A percentile compares a stretch with the other conserved stretches of the same genome.
These are phyloP conservation scores for Platycercus adscitus DNA, from an alignment of 2,113 vertebrate species.

Conservation along the genomic window DNA sequence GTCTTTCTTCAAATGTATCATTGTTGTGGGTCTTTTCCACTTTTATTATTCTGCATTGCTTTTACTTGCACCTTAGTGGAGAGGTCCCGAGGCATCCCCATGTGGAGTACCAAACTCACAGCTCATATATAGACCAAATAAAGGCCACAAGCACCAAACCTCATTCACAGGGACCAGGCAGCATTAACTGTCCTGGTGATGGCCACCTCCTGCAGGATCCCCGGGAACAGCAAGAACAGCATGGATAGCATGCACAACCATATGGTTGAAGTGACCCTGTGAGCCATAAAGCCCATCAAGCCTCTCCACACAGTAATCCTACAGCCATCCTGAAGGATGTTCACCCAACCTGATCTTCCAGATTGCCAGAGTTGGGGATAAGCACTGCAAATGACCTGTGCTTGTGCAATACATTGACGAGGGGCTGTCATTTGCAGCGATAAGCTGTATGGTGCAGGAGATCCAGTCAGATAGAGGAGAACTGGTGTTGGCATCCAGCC, in stretches of 20 bases:
- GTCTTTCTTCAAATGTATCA: background rate
- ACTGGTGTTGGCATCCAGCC: background rate
- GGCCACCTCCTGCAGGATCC: background rate
- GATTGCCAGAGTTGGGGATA: fast-evolving
- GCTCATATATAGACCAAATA: background rate
- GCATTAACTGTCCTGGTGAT: background rate
- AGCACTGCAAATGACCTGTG: fast-evolving
- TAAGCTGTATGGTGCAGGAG: background rate
- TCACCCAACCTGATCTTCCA: background rate
- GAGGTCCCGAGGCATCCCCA: background rate
- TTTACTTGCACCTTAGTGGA: background rate
- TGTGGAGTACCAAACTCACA: background rate
- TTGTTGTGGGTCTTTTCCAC: background rate
- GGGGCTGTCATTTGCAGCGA: background rate
- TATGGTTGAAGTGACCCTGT: background rate
- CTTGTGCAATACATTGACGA: fast-evolving
- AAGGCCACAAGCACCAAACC: background rate
- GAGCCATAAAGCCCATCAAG: background rate
- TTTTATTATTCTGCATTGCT: background rate
- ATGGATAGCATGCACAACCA: background rate
- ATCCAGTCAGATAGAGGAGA: background rate
- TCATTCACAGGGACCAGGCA: background rate
- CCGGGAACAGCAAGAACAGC: fast-evolving
- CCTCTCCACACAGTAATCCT: background rate
- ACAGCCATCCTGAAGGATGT: background rate